Conservation (phyloP, 2,113 vertebrate species). For the Thunnus thynnus region DNA sequence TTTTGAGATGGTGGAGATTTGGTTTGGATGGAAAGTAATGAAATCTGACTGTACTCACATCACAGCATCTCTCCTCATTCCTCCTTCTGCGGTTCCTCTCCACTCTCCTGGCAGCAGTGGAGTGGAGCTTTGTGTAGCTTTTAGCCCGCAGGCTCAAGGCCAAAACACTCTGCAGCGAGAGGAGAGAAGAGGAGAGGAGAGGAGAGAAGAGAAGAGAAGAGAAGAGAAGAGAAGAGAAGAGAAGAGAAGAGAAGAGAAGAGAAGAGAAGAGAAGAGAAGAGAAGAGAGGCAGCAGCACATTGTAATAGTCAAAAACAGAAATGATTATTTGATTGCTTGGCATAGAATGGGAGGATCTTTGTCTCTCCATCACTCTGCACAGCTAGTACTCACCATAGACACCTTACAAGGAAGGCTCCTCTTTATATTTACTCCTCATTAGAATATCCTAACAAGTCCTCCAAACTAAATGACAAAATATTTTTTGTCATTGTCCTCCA, state of each 20-base stretch:
- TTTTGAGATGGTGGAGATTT: too few species aligned
- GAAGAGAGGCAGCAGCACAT: background rate
- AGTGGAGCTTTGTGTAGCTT: conserved; percentile 32
- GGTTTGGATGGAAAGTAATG: too few species aligned
- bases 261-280: too few species aligned
- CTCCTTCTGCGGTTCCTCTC: background rate
- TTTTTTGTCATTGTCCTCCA: background rate
- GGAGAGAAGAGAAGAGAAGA: too few species aligned
- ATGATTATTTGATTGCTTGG: background rate
- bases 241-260: too few species aligned
- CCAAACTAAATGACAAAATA: background rate
- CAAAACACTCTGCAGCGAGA: conserved; percentile 34
- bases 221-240: background rate
- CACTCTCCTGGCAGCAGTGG: conserved; percentile 1
- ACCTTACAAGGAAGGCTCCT: background rate
- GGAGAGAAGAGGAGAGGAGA: background rate
- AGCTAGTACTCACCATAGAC: background rate
- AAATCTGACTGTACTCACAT: background rate
- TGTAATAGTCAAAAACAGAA: background rate
- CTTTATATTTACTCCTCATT: background rate
- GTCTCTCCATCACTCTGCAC: background rate
- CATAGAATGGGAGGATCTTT: background rate
- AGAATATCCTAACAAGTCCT: background rate
- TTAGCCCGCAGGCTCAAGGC: conserved; percentile 29
- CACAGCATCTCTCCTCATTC: background rate